These are phyloP conservation scores for Dasypus novemcinctus DNA, from an alignment of 2,113 vertebrate species.

Conservation along the genomic window DNA sequence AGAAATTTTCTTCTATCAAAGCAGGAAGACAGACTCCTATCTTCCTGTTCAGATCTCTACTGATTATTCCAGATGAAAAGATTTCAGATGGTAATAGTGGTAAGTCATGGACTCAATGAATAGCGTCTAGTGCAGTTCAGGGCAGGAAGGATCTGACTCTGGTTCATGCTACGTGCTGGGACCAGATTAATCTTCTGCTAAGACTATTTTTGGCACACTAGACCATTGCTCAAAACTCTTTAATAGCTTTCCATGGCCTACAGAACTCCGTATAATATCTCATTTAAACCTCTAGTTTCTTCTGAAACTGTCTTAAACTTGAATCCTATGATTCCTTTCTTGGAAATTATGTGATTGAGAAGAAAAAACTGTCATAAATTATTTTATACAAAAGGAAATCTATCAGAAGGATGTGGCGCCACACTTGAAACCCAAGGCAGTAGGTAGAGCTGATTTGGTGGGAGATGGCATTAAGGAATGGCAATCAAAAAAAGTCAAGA, in stretches of 20 bases:
- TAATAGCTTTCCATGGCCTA: background rate
- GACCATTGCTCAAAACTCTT: background rate
- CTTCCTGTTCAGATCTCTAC: background rate
- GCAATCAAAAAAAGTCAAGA: background rate
- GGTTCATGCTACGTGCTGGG: background rate
- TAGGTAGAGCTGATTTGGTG: background rate
- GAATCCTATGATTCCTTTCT: background rate
- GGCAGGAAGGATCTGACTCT: background rate
- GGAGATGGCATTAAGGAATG: background rate
- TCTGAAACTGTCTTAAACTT: background rate
- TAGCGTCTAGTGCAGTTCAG: background rate
- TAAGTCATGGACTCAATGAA: conserved; percentile 26
- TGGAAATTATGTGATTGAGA: background rate
- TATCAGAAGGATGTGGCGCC: background rate
- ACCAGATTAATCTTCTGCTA: background rate
- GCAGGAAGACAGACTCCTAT: conserved; percentile 19
- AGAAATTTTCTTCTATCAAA: conserved; percentile 41
- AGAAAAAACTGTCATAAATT: background rate
- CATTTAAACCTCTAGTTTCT: background rate
- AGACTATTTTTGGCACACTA: background rate
- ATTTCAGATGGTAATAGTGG: background rate
- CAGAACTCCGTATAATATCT: background rate
- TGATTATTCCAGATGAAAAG: conserved; percentile 46
- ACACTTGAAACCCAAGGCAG: background rate
- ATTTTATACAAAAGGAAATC: background rate